Evolutionary conservation across 2,888 invertebrate genomes (phyloP).

Genomic region (Metellina segmentata): DNA sequence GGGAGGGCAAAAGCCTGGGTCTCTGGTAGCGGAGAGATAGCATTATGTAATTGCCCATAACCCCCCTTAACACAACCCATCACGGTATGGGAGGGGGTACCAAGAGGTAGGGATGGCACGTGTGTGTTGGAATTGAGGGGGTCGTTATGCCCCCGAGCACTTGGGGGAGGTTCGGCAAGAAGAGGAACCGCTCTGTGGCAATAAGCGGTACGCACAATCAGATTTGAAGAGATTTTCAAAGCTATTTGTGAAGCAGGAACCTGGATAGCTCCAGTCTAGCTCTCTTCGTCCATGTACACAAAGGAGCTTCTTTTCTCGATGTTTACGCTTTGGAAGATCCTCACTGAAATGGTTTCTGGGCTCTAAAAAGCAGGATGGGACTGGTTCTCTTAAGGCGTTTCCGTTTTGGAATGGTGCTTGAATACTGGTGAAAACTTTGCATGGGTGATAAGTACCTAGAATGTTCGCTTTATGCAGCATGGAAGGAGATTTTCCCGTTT

Average conservation of each 20-base stretch:
- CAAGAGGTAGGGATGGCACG: constrained; percentile 9
- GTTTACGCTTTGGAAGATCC: no score
- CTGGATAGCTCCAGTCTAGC: no score
- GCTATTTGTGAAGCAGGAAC: no score
- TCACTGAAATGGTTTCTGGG: neutral
- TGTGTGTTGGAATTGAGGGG: constrained; percentile 2
- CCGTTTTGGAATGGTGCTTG: neutral
- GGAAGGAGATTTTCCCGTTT: neutral
- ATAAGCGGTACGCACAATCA: no score
- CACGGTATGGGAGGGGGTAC: constrained; percentile 14
- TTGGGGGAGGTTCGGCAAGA: constrained; percentile 1
- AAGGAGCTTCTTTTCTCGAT: neutral
- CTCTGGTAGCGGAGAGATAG: constrained; percentile 64
- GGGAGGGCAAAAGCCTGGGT: constrained; percentile 38
- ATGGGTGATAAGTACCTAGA: neutral
- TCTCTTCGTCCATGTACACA: neutral
- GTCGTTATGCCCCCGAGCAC: constrained; percentile 31
- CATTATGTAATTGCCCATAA: constrained; percentile 73
- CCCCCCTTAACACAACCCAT: constrained; percentile 54
- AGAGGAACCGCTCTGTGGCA: neutral
- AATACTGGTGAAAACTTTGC: neutral
- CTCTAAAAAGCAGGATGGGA: neutral
- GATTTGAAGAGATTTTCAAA: no score
- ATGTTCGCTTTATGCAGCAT: neutral
- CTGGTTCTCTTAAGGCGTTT: neutral